phyloP scores from a whole-genome alignment of 2,797 vertebrate species.

The Synaphobranchus kaupii region DNA sequence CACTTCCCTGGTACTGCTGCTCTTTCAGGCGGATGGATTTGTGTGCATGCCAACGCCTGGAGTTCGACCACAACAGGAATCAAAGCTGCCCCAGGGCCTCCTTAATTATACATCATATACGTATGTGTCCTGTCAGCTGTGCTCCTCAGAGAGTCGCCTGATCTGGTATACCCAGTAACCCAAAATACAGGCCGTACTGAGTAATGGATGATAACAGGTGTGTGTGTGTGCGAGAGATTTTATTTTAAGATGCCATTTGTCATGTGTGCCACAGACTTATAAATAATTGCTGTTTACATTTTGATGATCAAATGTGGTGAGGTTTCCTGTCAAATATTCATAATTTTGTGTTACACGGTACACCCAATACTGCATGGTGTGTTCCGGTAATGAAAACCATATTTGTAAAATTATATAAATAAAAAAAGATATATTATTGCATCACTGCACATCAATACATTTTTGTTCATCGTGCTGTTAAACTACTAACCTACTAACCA shows the following conservation, averaged over 20 bases:
- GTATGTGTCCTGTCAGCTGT: neutral
- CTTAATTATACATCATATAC: constrained; percentile 8
- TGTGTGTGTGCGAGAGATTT: neutral
- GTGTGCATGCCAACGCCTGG: neutral
- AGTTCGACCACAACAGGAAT: constrained; percentile 1
- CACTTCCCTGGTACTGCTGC: neutral
- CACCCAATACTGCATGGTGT: neutral
- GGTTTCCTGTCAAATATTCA: neutral
- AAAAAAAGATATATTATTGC: too few species aligned
- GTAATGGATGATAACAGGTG: neutral
- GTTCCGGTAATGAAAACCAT: neutral
- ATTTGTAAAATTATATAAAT: neutral
- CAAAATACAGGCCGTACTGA: neutral
- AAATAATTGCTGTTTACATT: neutral
- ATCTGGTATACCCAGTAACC: neutral
- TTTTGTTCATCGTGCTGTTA: neutral
- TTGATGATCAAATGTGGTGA: neutral
- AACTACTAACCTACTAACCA: neutral
- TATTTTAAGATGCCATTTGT: neutral
- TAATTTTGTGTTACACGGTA: neutral
- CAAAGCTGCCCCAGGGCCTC: neutral
- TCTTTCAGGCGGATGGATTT: neutral
- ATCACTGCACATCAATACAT: neutral
- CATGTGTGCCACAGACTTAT: neutral
- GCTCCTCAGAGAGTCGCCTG: neutral